phyloP scores from a whole-genome alignment of 1,140 invertebrate genomes.

The Manduca sexta region DNA sequence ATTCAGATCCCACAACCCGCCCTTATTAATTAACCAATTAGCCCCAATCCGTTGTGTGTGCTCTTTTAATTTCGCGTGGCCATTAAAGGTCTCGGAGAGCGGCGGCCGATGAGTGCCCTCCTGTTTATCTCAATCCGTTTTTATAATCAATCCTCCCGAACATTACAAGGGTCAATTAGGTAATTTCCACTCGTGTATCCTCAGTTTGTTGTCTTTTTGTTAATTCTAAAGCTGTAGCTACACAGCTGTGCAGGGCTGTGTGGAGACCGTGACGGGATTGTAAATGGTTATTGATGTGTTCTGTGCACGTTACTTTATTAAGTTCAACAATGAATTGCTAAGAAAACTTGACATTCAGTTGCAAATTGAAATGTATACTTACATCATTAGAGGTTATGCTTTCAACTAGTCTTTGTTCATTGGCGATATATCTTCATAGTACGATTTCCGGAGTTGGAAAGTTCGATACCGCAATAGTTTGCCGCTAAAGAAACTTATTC shows the following conservation, averaged over 20 bases:
- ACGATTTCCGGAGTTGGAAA: constrained; percentile 1
- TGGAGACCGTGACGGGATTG: too few species aligned
- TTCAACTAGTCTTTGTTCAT: neutral
- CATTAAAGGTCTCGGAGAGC: constrained; percentile 38
- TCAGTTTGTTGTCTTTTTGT: neutral
- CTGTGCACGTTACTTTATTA: too few species aligned
- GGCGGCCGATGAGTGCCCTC: constrained; percentile 22
- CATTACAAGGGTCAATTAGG: neutral
- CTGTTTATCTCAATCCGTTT: constrained; percentile 41
- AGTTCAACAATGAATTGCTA: too few species aligned
- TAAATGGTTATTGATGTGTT: too few species aligned
- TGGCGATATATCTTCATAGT: neutral
- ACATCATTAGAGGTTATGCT: too few species aligned
- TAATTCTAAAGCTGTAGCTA: too few species aligned
- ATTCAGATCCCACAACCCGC: constrained; percentile 30
- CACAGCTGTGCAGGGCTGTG: too few species aligned
- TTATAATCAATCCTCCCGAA: constrained; percentile 1
- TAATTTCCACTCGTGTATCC: too few species aligned
- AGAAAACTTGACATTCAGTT: too few species aligned
- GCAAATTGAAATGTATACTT: too few species aligned
- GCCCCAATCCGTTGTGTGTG: constrained; percentile 43
- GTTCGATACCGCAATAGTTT: constrained; percentile 1
- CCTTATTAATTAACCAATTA: constrained; percentile 67
- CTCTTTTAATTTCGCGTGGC: constrained; percentile 50
- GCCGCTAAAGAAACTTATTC: constrained; percentile 4